Percentiles rank a stretch among this genome's conserved stretches.
Conservation (phyloP, 2,113 vertebrate species). For the Caracal caracal region DNA sequence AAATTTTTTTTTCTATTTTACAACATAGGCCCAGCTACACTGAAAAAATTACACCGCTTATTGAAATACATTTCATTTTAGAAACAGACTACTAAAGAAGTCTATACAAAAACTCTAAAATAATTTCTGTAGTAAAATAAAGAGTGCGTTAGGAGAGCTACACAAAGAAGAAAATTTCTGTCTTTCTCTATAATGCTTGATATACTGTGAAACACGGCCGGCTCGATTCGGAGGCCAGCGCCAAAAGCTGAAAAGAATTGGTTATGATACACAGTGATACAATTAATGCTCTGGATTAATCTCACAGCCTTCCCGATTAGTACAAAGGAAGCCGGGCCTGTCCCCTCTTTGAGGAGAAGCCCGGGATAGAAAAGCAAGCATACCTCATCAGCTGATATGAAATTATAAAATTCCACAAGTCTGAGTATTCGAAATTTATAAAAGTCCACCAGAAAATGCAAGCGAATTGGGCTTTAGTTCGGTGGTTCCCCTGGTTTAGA, state of each 20-base stretch:
- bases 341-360: slow-evolving; percentile 88
- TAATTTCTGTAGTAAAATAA: slow-evolving; percentile 92
- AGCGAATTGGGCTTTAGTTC: slow-evolving; percentile 72
- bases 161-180: slow-evolving; percentile 83
- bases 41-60: slow-evolving; percentile 91
- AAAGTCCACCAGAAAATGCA: slow-evolving; percentile 86
- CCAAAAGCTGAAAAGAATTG: slow-evolving; percentile 84
- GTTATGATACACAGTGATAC: slow-evolving; percentile 88
- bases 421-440: slow-evolving; percentile 80
- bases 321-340: slow-evolving; percentile 86
- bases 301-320: slow-evolving; percentile 89
- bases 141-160: slow-evolving; percentile 90
- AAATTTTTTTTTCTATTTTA: slow-evolving; percentile 87
- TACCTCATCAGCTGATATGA: slow-evolving; percentile 89
- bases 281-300: slow-evolving; percentile 89
- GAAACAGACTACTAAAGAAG: slow-evolving; percentile 91
- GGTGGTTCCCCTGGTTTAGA: slow-evolving; percentile 77
- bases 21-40: slow-evolving; percentile 91
- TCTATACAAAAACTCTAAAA: slow-evolving; percentile 93
- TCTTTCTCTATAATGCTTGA: slow-evolving; percentile 85
- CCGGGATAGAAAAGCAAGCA: slow-evolving; percentile 89
- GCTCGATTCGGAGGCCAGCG: slow-evolving; percentile 74
- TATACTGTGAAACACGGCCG: slow-evolving; percentile 81
- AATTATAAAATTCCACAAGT: slow-evolving; percentile 87
- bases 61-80: slow-evolving; percentile 90